Evolutionary conservation across 1,140 invertebrate species (phyloP).

Genomic region (Euglossa dilemma): DNA sequence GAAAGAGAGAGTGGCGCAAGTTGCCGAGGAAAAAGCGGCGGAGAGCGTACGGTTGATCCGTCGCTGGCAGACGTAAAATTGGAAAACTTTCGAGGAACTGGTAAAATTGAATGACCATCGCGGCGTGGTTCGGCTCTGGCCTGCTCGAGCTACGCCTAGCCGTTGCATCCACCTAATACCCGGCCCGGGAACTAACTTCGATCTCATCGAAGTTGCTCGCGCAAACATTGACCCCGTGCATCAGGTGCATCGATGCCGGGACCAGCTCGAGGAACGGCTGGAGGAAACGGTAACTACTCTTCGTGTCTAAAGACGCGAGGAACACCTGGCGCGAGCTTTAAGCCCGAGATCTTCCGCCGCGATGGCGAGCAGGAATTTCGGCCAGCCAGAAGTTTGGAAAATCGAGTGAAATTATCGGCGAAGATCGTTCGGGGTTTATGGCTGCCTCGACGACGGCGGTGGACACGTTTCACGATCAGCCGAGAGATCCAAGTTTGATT

Average conservation of each 20-base stretch:
- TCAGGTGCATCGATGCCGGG: constrained; percentile 11
- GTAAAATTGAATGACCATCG: constrained; percentile 35
- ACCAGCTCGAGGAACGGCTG: background rate
- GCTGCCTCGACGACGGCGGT: too few relatives aligned
- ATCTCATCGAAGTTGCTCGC: constrained; percentile 51
- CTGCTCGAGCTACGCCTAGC: background rate
- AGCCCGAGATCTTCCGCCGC: background rate
- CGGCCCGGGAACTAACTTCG: background rate
- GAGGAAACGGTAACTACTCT: background rate
- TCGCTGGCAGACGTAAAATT: constrained; percentile 16
- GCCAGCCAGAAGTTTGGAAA: background rate
- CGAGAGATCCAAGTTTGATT: constrained; percentile 31
- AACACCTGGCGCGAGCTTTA: background rate
- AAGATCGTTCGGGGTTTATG: background rate
- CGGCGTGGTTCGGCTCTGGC: background rate
- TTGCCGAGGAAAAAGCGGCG: background rate
- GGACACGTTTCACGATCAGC: background rate
- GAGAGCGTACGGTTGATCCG: background rate
- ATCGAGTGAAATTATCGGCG: background rate
- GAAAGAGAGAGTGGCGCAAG: background rate
- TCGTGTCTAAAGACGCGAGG: background rate
- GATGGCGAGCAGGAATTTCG: background rate
- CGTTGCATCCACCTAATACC: constrained; percentile 9
- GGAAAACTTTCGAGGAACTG: constrained; percentile 29
- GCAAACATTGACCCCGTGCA: constrained; percentile 50